Evolutionary conservation across 2,797 vertebrate species (phyloP), one percentile per base, ranked within the genome.

Genomic region (Melopsittacus undulatus): DNA sequence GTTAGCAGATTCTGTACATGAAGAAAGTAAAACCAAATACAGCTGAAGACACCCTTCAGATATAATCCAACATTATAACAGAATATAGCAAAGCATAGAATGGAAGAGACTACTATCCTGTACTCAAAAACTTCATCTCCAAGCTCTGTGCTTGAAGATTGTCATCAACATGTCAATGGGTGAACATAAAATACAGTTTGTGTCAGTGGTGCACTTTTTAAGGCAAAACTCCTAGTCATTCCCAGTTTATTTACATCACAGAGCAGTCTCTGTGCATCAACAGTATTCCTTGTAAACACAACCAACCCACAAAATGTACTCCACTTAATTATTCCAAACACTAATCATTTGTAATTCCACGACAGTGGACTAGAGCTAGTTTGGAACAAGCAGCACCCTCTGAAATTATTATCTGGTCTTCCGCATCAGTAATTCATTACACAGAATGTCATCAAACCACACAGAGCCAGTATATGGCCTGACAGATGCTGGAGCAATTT

Each of bases 151-250:
- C 38, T 82, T 67, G 36, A 91, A 79, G 22, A 40, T 6, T 49
- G 11, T 30, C 48, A 75, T 66, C 34, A 42, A 15, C 3, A 0
- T 36, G 42, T 38, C 1, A 0, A 22, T 8, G 12, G 10, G 7
- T 21, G 10, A 13, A 38, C 38, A 38, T 5, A 64, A 3, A 43
- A 18, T 3, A 34, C 9, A 64, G 18, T 36, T 78, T 62, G 3
- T n/a, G n/a, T 43, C 26, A 78, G 34, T 32, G 87, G 42, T 1
- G 0, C 18, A 9, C 17, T 74, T 85, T 79, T 32, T 54, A 79
- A 74, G n/a, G 5, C 42, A 87, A 76, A 84, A 89, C 22, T 72
- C 32, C 7, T 49, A 34, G 57, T 49, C 20, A 51, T 68, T 82
- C 27, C 17, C 8, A 54, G 18, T 57, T 32, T 26, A 57, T 68